Evolutionary conservation across 37 sponge, comb jelly and placozoan species (phyloP).

Genomic region (Lycopodina hypogea): DNA sequence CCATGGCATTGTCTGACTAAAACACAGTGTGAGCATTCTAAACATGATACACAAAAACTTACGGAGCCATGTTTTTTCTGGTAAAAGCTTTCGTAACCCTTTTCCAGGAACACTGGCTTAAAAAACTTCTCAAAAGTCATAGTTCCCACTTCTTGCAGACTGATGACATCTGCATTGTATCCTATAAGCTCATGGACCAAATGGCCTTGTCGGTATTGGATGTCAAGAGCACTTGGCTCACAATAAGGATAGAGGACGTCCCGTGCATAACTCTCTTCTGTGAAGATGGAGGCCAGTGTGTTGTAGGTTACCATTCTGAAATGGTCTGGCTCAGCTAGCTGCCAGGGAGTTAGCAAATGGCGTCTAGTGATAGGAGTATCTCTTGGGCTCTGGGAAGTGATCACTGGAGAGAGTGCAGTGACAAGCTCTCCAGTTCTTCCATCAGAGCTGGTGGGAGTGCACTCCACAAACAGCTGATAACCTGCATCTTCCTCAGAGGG

Average conservation of each 20-base stretch:
- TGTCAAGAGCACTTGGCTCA: constrained; percentile 48
- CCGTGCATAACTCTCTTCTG: constrained; percentile 14
- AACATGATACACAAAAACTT: no score
- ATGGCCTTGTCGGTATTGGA: constrained; percentile 71
- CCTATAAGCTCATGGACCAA: constrained; percentile 69
- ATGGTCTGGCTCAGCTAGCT: constrained; percentile 9
- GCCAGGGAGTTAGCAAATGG: constrained; percentile 45
- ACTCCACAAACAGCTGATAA: constrained; percentile 49
- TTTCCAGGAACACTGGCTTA: constrained; percentile 59
- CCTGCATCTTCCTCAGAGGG: constrained; percentile 52
- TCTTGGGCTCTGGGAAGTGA: not conserved
- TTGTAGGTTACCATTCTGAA: constrained; percentile 86
- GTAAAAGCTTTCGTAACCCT: constrained; percentile 61
- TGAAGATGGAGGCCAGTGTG: constrained; percentile 69
- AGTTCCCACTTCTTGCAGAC: constrained; percentile 77
- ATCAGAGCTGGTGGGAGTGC: constrained; percentile 39
- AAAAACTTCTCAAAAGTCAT: constrained; percentile 45
- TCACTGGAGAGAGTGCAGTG: constrained; percentile 1
- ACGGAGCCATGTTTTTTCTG: constrained; percentile 68
- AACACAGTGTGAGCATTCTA: no score
- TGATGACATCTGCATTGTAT: constrained; percentile 81
- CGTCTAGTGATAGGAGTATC: constrained; percentile 27
- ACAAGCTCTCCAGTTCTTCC: constrained; percentile 28
- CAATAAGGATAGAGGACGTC: constrained; percentile 76
- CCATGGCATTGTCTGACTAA: no score